Percentiles rank a stretch among this genome's conserved stretches.
phyloP scores from a whole-genome alignment of 2,113 vertebrate species.

The Antidorcas marsupialis region DNA sequence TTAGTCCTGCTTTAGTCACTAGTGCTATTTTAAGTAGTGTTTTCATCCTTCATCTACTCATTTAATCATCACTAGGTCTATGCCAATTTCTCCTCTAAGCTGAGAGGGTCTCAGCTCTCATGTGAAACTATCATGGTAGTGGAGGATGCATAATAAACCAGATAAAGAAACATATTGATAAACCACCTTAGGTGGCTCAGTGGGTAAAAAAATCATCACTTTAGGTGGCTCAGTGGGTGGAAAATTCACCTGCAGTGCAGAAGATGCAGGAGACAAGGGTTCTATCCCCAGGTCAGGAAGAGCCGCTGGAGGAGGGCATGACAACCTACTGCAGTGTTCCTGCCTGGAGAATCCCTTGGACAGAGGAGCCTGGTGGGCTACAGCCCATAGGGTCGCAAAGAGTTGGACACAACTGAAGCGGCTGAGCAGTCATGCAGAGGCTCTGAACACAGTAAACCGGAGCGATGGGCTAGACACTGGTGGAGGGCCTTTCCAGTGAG shows the following conservation, averaged over 20 bases:
- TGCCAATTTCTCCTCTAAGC: not conserved
- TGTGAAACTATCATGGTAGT: not conserved
- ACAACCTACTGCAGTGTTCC: not conserved
- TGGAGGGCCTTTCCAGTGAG: fast-evolving
- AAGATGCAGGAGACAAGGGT: not conserved
- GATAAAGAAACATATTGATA: not conserved
- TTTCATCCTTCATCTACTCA: not conserved
- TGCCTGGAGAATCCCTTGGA: not conserved
- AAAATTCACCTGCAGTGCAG: not conserved
- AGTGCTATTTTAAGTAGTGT: not conserved
- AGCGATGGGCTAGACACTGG: not conserved
- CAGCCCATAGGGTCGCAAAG: not conserved
- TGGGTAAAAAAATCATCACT: not conserved
- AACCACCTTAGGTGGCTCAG: not conserved
- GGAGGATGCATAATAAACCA: not conserved
- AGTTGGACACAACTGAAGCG: not conserved
- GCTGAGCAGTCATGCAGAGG: not conserved
- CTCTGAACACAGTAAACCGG: not conserved
- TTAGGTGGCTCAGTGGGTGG: not conserved
- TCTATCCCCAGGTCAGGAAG: not conserved
- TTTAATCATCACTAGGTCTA: not conserved
- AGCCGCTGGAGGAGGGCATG: not conserved
- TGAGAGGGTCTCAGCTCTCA: not conserved
- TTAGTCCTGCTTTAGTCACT: not conserved
- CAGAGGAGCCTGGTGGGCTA: not conserved